Base-by-base conservation (phyloP, 2,888 invertebrate genomes). In the Nomada fucata region DNA sequence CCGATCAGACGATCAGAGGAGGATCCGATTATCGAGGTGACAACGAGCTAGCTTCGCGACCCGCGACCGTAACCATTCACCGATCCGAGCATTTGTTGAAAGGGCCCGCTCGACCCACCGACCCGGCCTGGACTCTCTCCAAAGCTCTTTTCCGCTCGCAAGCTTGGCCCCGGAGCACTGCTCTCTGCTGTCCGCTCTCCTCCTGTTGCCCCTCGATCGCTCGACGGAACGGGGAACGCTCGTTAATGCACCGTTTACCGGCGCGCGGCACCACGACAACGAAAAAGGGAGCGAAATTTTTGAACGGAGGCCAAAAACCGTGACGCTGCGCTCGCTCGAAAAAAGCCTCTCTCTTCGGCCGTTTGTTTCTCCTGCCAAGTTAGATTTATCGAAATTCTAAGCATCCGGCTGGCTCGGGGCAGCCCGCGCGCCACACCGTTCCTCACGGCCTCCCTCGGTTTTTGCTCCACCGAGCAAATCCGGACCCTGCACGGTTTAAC, bases 381-480 rank as follows among this genome's bases (percentile, higher is more conserved):
- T 91, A 89, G 89, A 92, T 92, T 92, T 91, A 92, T 92, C 87
- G 91, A 91, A 91, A 91, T 91, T 91, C 91, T 91, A 90, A 91
- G 86, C 91, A 89, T 90, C 86, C 82, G 77, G 83, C 77, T 60
- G 65, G 61, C 67, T 61, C 79, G 82, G 70, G 69, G 78, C 74
- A 55, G 52, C 44, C 52, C 69, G 67, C 77, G 78, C 64, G 53
- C 70, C 69, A 26, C 52, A 44, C 77, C 75, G 65, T 61, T 74
- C 73, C 26, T 55, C 78, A 52, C 74, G 74, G 68, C 68, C 85
- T 65, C 74, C 76, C 71, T 71, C 53, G 63, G 79, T 88, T 88
- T 83, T 86, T 87, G 79, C 73, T 76, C 77, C 84, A 64, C 78
- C 78, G 23, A 23, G 23, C 23, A 23, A 23, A 53, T 68, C 72